Evolutionary conservation across 2,888 invertebrate genomes (phyloP).

Genomic region (Hyalella azteca): DNA sequence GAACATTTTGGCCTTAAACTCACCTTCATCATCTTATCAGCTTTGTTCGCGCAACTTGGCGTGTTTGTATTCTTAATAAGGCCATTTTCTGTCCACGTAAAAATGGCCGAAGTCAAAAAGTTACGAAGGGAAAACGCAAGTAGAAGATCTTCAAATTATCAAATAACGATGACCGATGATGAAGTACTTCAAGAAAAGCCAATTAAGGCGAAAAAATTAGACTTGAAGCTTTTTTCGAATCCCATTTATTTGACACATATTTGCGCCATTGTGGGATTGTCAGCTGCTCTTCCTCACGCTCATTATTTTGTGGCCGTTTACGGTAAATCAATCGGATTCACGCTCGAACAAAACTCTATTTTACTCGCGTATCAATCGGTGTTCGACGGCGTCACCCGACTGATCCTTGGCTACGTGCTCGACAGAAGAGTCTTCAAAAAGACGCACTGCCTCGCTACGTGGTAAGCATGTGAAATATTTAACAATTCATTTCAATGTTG

Average conservation of each 20-base stretch:
- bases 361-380: slow-evolving; percentile 38
- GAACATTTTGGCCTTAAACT: slow-evolving; percentile 41
- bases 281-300: slow-evolving; percentile 28
- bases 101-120: slow-evolving; percentile 12
- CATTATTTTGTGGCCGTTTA: slow-evolving; percentile 39
- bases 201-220: slow-evolving; percentile 39
- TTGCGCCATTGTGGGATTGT: slow-evolving; percentile 10
- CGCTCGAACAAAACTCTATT: slow-evolving; percentile 35
- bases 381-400: slow-evolving; percentile 33
- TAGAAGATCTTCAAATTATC: neutral
- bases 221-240: slow-evolving; percentile 41
- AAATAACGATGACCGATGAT: neutral
- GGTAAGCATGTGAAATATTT: no score
- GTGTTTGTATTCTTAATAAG: slow-evolving; percentile 44
- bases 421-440: slow-evolving; percentile 37
- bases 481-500: no score
- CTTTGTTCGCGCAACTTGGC: slow-evolving; percentile 44
- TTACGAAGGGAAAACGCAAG: neutral
- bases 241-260: slow-evolving; percentile 42
- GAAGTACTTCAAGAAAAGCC: neutral
- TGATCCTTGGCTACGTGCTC: slow-evolving; percentile 39
- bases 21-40: slow-evolving; percentile 43
- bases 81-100: slow-evolving; percentile 41
- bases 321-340: slow-evolving; percentile 39
- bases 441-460: slow-evolving; percentile 29